phyloP scores from a whole-genome alignment of 2,797 vertebrate species.

The Pelodytes ibericus region DNA sequence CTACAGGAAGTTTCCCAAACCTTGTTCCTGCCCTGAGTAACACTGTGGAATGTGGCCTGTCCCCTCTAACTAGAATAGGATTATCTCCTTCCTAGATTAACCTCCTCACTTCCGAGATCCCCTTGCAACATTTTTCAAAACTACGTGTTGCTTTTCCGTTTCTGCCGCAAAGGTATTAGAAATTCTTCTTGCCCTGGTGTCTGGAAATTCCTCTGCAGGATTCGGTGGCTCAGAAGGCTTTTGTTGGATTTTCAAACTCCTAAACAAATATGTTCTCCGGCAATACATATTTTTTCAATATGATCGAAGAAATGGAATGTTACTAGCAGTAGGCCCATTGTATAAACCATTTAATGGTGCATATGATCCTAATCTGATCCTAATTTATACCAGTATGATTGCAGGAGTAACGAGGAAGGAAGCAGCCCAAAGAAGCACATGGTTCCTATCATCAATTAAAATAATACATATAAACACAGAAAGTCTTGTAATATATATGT shows the following conservation, averaged over 20 bases:
- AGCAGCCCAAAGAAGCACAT: constrained; percentile 42
- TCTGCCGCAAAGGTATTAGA: not conserved
- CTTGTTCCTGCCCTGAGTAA: not conserved
- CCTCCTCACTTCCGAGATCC: not conserved
- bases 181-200: not conserved
- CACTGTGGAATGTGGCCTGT: constrained; percentile 16
- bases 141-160: too few relatives aligned
- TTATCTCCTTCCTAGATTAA: constrained; percentile 18
- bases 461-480: constrained; percentile 31
- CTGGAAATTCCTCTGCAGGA: not conserved
- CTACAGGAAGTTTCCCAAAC: not conserved
- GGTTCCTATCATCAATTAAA: constrained; percentile 43
- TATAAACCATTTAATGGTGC: constrained; percentile 34
- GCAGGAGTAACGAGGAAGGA: constrained; percentile 41
- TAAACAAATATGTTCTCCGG: constrained; percentile 12
- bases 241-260: not conserved
- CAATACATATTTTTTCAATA: constrained; percentile 27
- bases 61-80: constrained; percentile 1
- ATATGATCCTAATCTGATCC: constrained; percentile 46
- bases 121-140: not conserved
- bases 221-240: not conserved
- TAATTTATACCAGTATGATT: constrained; percentile 49
- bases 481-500: constrained; percentile 11
- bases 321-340: constrained; percentile 15
- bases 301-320: constrained; percentile 19